Percentiles rank a stretch among this genome's conserved stretches.
Conservation (phyloP, 2,113 vertebrate genomes). For the Siniperca chuatsi region DNA sequence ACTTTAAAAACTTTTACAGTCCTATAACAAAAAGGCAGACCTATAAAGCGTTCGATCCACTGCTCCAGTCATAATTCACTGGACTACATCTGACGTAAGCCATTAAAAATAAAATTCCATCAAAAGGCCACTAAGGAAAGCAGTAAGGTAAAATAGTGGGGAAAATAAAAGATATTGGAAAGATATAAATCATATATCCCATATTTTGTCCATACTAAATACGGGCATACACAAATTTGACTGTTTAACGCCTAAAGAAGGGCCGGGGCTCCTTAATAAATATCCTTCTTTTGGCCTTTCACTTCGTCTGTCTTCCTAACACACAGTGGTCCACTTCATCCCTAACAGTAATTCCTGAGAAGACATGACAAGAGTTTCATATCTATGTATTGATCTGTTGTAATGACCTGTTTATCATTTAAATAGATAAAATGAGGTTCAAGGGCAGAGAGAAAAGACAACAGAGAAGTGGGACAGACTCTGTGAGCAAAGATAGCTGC, state of each 20-base stretch:
- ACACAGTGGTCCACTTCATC: neutral
- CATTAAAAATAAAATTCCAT: neutral
- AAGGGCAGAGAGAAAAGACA: neutral
- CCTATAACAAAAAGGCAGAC: no score
- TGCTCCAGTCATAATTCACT: neutral
- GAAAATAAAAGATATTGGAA: neutral
- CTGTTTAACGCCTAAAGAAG: no score
- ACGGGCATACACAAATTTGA: neutral
- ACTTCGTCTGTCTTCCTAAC: neutral
- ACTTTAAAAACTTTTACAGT: no score
- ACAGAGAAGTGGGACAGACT: neutral
- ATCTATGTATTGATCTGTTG: neutral
- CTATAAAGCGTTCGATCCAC: neutral
- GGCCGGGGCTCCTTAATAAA: no score
- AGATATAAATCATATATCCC: neutral
- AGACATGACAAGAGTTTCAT: neutral
- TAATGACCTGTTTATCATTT: conserved; percentile 20
- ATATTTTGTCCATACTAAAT: no score
- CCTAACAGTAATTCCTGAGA: neutral
- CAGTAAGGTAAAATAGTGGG: neutral
- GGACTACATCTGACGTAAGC: neutral
- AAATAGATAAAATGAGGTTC: neutral
- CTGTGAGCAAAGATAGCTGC: neutral
- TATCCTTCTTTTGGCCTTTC: neutral
- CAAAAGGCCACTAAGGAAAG: neutral